phyloP scores from a whole-genome alignment of 2,797 vertebrate species.

The Rhincodon typus region DNA sequence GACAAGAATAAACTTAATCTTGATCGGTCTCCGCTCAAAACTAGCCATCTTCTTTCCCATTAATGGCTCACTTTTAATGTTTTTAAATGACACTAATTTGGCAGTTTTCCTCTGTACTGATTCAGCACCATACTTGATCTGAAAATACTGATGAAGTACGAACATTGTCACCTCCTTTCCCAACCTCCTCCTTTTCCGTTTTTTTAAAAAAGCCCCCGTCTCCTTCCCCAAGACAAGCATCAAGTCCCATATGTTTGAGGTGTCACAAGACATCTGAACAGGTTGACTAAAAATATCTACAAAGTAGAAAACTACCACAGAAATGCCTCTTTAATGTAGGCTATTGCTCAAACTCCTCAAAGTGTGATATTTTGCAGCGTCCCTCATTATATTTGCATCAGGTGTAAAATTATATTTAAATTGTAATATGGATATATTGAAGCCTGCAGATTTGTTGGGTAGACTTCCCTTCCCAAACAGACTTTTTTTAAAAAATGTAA shows the following conservation, averaged over 20 bases:
- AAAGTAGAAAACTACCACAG: too few species aligned
- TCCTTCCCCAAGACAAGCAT: background rate
- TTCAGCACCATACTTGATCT: background rate
- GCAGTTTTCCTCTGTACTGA: background rate
- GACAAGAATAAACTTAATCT: background rate
- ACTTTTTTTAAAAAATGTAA: slow-evolving; percentile 18
- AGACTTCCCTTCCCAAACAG: background rate
- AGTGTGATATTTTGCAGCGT: background rate
- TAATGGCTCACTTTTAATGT: background rate
- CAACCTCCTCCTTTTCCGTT: background rate
- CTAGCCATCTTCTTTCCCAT: background rate
- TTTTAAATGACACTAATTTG: background rate
- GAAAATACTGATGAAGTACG: background rate
- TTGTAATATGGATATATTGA: slow-evolving; percentile 4
- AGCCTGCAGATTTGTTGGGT: background rate
- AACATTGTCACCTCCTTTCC: background rate
- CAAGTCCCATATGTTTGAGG: too few species aligned
- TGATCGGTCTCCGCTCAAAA: background rate
- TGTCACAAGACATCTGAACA: too few species aligned
- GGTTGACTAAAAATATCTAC: too few species aligned
- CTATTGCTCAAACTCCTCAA: background rate
- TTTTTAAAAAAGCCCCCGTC: background rate
- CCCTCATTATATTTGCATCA: slow-evolving; percentile 15
- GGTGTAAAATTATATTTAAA: slow-evolving; percentile 9
- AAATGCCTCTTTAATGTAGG: too few species aligned